phyloP scores from a whole-genome alignment of 2,888 invertebrate genomes.

The Sphaerophoria taeniata region DNA sequence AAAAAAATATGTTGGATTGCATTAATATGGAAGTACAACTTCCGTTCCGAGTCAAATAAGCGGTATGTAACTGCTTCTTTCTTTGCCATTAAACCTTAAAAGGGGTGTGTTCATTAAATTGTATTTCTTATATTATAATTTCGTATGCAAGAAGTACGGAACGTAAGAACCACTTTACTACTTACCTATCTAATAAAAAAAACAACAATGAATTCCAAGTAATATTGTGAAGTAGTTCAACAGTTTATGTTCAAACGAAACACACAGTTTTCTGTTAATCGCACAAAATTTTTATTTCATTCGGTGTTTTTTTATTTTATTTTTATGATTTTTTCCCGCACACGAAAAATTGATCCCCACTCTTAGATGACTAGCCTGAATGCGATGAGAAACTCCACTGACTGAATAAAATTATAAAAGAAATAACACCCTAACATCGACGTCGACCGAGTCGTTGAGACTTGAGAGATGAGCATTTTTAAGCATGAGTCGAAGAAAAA shows the following conservation, averaged over 20 bases:
- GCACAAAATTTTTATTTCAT: slow-evolving; percentile 18
- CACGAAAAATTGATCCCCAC: slow-evolving; percentile 17
- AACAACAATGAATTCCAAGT: background rate
- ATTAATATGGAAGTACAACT: slow-evolving; percentile 46
- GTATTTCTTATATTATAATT: slow-evolving; percentile 21
- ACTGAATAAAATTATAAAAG: slow-evolving; percentile 56
- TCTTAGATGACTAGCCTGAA: slow-evolving; percentile 46
- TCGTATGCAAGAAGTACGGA: background rate
- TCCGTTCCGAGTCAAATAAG: slow-evolving; percentile 51
- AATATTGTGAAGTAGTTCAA: slow-evolving; percentile 3
- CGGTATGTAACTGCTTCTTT: slow-evolving; percentile 43
- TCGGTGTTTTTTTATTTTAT: background rate
- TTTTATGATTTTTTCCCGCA: slow-evolving; percentile 32
- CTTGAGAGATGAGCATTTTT: background rate
- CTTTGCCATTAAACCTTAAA: slow-evolving; percentile 47
- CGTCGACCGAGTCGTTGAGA: slow-evolving; percentile 21
- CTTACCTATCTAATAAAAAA: slow-evolving; percentile 29
- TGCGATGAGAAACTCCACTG: slow-evolving; percentile 67
- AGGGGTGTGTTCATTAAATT: slow-evolving; percentile 66
- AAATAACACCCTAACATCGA: slow-evolving; percentile 59
- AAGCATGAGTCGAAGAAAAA: slow-evolving; percentile 29
- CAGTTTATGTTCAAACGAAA: slow-evolving; percentile 3
- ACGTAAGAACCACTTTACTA: background rate
- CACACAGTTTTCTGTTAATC: slow-evolving; percentile 5
- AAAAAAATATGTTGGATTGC: slow-evolving; percentile 31